Base-by-base conservation (phyloP, 2,113 vertebrate genomes). In the Todiramphus chloris region DNA sequence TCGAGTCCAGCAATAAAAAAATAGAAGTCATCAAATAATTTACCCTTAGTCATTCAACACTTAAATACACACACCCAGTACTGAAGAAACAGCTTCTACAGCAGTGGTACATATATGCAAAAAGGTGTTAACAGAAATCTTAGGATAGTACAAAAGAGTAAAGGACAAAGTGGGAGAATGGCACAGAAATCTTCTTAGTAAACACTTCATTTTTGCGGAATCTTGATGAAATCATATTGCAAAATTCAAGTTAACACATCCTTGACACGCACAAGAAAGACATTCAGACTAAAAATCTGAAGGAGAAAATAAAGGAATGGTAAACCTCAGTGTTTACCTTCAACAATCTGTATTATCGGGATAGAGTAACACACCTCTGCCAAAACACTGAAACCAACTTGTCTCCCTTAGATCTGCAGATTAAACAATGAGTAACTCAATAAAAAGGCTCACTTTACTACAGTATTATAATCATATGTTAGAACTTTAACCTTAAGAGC, bases 401-500 rank as follows among this genome's bases (percentile, higher is more conserved):
- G 37, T 70, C 20, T 84, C 59, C 46, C 72, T 66, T 35, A 51
- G 73, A 81, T 82, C 60, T 89, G 83, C 80, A 84, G 81, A 82
- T 81, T 74, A 59, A 55, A 69, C 75, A 83, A 58, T 51, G n/a
- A 86, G 87, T 12, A 78, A 90, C 75, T 21, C 90, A 84, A 93
- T 14, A 39, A 25, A 75, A 83, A 78, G 30, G 28, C 25, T 91
- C 0, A 0, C 16, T 81, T 58, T 74, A 41, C 50, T 44, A 37
- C 46, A 66, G n/a, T 5, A 24, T 92, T 92, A 56, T 86, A 95
- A 74, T 59, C 89, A 81, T 30, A 24, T 94, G 74, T 73, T 82
- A 93, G 77, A 82, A 89, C 35, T 89, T 92, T 77, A 96, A 77
- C 4, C 23, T 83, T 67, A 70, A 77, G 16, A 77, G 76, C 43